Conservation (phyloP, 2,797 vertebrate species). For the Cryptoprocta ferox region DNA sequence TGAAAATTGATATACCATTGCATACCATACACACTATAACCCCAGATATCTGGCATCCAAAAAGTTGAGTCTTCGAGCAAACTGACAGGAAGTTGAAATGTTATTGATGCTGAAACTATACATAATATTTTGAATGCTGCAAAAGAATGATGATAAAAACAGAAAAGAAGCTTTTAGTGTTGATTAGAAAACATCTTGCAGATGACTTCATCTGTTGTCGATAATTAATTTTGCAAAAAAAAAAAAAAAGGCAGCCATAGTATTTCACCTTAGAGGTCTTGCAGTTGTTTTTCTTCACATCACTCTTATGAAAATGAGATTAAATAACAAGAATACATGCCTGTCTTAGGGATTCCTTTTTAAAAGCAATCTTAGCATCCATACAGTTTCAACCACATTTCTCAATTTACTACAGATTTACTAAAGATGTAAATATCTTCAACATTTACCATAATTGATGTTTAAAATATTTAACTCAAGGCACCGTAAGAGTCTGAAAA, state of each 20-base stretch:
- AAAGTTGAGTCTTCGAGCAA: slow-evolving; percentile 29
- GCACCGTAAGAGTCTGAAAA: slow-evolving; percentile 67
- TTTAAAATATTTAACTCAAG: slow-evolving; percentile 73
- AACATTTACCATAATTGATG: slow-evolving; percentile 64
- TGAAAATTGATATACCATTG: slow-evolving; percentile 15
- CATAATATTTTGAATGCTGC: neutral
- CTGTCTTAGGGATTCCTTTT: slow-evolving; percentile 21
- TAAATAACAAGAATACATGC: slow-evolving; percentile 28
- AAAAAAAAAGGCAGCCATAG: neutral
- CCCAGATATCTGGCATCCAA: neutral
- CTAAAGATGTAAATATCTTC: neutral
- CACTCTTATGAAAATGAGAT: slow-evolving; percentile 49
- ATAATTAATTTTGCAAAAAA: slow-evolving; percentile 38
- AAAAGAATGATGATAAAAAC: slow-evolving; percentile 26
- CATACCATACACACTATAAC: neutral
- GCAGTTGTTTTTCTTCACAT: neutral
- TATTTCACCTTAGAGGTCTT: neutral
- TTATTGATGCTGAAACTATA: neutral
- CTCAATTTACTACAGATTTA: slow-evolving; percentile 49
- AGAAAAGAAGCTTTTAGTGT: neutral
- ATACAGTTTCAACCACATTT: slow-evolving; percentile 54
- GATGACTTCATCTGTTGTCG: slow-evolving; percentile 17
- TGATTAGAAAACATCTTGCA: slow-evolving; percentile 52
- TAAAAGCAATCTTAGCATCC: slow-evolving; percentile 36
- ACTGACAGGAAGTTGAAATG: neutral